Percentiles rank a stretch among this genome's conserved stretches.
phyloP scores from a whole-genome alignment of 2,113 vertebrate genomes.

The Odontesthes bonariensis region DNA sequence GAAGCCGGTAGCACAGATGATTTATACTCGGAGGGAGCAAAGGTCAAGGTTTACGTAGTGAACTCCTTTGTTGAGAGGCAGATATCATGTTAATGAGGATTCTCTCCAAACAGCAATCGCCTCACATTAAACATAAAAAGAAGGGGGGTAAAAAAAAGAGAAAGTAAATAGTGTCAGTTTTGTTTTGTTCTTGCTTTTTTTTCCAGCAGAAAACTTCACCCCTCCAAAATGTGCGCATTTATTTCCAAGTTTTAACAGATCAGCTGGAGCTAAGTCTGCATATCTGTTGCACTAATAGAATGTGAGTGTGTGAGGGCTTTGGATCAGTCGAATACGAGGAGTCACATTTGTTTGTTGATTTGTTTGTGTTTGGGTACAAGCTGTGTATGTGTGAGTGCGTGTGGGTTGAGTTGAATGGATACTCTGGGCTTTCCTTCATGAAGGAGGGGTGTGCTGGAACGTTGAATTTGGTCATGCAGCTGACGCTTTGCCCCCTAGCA shows the following conservation, averaged over 20 bases:
- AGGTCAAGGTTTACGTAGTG: conserved; percentile 86
- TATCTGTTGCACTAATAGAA: conserved; percentile 18
- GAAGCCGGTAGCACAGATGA: conserved; percentile 67
- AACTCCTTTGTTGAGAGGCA: conserved; percentile 82
- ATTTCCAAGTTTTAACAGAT: conserved; percentile 1
- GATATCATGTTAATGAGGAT: conserved; percentile 78
- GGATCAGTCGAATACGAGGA: conserved; percentile 45
- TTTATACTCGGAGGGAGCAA: conserved; percentile 84
- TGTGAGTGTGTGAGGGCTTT: conserved; percentile 12
- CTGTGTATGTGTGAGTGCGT: conserved; percentile 54
- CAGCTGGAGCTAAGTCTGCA: conserved; percentile 5
- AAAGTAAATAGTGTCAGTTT: background rate
- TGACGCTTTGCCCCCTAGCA: conserved; percentile 79
- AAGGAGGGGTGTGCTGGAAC: conserved; percentile 82
- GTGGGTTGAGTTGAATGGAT: conserved; percentile 55
- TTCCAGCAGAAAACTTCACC: too few species aligned
- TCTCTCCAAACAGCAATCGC: conserved; percentile 60
- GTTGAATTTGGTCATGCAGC: conserved; percentile 83
- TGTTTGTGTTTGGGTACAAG: conserved; percentile 69
- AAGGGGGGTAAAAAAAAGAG: conserved; percentile 20
- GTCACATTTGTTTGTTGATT: conserved; percentile 70
- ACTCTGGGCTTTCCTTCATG: conserved; percentile 65
- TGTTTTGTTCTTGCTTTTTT: background rate
- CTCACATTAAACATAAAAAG: conserved; percentile 17
- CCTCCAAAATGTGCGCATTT: background rate